Percentiles rank a stretch among this genome's conserved stretches.
phyloP scores from a whole-genome alignment of 2,113 vertebrate species.

The Nettapus auritus region DNA sequence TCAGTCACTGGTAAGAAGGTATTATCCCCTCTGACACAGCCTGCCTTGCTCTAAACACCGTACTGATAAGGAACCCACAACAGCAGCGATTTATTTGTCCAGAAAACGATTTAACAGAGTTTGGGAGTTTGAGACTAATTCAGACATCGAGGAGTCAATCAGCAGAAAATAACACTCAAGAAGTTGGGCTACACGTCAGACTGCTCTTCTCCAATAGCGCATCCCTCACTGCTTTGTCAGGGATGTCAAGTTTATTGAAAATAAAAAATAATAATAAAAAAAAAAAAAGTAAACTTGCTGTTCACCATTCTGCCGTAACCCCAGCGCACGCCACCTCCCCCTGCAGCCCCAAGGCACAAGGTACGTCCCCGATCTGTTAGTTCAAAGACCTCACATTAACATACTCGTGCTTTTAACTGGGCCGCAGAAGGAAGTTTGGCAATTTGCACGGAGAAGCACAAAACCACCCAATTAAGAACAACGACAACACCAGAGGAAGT shows the following conservation, averaged over 20 bases:
- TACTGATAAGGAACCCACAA: not conserved
- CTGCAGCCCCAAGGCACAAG: not conserved
- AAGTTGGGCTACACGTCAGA: not conserved
- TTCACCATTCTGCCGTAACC: fast-evolving
- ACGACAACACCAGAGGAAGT: not conserved
- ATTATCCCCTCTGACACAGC: not conserved
- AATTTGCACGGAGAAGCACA: not conserved
- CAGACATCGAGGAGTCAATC: not conserved
- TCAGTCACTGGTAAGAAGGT: not conserved
- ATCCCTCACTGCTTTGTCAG: not conserved
- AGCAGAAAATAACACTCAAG: not conserved
- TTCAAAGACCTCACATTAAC: not conserved
- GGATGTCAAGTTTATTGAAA: not conserved
- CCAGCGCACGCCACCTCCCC: fast-evolving
- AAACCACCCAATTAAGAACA: not conserved
- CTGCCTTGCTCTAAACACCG: not conserved
- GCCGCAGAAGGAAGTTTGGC: not conserved
- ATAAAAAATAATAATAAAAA: too few relatives aligned
- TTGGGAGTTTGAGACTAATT: not conserved
- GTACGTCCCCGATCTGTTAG: not conserved
- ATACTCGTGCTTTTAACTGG: not conserved
- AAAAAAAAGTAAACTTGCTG: not conserved
- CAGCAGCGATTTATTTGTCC: fast-evolving
- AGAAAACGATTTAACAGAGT: not conserved
- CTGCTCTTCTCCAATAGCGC: fast-evolving